These are phyloP conservation scores for Oligia fasciuncula DNA, from an alignment of 2,888 invertebrate genomes.

Conservation along the genomic window DNA sequence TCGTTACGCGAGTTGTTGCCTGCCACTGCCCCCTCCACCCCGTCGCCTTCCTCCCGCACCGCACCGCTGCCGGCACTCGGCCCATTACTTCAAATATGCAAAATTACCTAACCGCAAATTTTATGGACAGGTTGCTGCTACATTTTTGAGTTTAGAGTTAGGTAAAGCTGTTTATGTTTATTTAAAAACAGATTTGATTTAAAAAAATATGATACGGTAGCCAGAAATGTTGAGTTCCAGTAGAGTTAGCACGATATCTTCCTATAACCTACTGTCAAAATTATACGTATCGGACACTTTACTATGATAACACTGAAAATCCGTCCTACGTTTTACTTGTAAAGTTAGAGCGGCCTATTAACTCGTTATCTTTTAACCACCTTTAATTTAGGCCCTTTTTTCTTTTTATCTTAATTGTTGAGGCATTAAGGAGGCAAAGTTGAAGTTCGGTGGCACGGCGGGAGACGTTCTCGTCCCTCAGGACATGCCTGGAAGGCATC, in stretches of 20 bases:
- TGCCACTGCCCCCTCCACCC: slow-evolving; percentile 25
- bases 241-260: neutral
- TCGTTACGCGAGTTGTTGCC: slow-evolving; percentile 73
- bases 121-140: slow-evolving; percentile 60
- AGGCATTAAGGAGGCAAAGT: slow-evolving; percentile 89
- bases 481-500: slow-evolving; percentile 89
- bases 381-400: slow-evolving; percentile 89
- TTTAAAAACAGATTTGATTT: slow-evolving; percentile 31
- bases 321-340: slow-evolving; percentile 67
- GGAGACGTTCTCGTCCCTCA: slow-evolving; percentile 88
- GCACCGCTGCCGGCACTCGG: slow-evolving; percentile 52
- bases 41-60: slow-evolving; percentile 8
- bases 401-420: slow-evolving; percentile 90
- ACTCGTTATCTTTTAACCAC: slow-evolving; percentile 89
- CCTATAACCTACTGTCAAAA: neutral
- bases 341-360: slow-evolving; percentile 86
- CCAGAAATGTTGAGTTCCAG: neutral
- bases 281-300: slow-evolving; percentile 15
- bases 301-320: slow-evolving; percentile 42
- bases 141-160: slow-evolving; percentile 52
- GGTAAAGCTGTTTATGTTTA: slow-evolving; percentile 43
- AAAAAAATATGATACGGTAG: too few species aligned
- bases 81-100: slow-evolving; percentile 67
- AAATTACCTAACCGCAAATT: slow-evolving; percentile 66
- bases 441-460: slow-evolving; percentile 85